Percentiles rank a stretch among this genome's conserved stretches.
These are phyloP conservation scores for Mastomys natalensis DNA, from an alignment of 2,113 vertebrate genomes.

Conservation along the genomic window DNA sequence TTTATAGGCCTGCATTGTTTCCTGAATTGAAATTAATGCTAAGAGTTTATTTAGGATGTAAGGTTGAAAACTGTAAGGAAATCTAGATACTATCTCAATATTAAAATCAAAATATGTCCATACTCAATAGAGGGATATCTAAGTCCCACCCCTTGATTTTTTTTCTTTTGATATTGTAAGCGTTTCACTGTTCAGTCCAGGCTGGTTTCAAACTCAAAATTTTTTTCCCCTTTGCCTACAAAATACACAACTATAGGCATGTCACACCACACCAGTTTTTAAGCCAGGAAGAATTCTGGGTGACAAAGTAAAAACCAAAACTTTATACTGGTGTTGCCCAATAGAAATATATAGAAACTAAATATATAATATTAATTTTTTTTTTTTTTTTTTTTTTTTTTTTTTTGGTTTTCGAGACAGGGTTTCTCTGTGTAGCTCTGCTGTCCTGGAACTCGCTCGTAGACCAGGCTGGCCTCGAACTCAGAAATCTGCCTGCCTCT, in stretches of 20 bases:
- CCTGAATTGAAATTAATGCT: conserved; percentile 24
- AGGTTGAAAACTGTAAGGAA: conserved; percentile 35
- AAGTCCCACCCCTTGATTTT: not conserved
- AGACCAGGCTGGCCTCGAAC: too few species aligned
- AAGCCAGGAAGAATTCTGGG: not conserved
- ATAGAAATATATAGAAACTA: not conserved
- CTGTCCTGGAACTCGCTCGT: too few species aligned
- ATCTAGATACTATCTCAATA: conserved; percentile 16
- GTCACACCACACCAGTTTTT: not conserved
- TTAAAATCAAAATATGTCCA: conserved; percentile 40
- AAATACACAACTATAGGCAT: not conserved
- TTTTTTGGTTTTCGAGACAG: too few species aligned
- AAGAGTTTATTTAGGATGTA: not conserved
- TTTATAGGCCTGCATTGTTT: not conserved
- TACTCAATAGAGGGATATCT: not conserved
- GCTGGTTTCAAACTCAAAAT: not conserved
- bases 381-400: too few species aligned
- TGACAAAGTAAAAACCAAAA: conserved; percentile 43
- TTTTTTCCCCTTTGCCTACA: too few species aligned
- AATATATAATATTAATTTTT: not conserved
- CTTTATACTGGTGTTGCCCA: not conserved
- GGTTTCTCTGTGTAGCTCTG: too few species aligned
- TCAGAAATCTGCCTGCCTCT: too few species aligned
- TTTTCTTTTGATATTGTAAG: not conserved
- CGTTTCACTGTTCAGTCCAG: not conserved